A percentile compares a stretch with the other conserved stretches of the same genome.
These are phyloP conservation scores for Pygocentrus nattereri DNA, from an alignment of 2,797 vertebrate species.

Conservation along the genomic window DNA sequence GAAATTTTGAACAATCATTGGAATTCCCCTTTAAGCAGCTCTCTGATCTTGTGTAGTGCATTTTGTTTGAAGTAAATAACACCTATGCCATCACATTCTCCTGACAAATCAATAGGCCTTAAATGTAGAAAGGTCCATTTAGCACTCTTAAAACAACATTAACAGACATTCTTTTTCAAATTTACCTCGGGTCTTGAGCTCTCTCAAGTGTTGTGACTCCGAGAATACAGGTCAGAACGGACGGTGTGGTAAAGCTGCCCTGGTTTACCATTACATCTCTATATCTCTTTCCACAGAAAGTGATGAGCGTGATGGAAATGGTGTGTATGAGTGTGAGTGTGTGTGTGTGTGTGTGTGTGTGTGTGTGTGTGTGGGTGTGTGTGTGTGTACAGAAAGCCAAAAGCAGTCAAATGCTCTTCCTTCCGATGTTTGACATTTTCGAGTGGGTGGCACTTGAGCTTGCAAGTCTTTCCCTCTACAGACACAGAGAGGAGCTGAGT, in stretches of 20 bases:
- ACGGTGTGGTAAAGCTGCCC: conserved; percentile 35
- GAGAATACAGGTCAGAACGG: neutral
- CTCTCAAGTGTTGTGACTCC: neutral
- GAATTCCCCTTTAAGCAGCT: no score
- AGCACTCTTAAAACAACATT: no score
- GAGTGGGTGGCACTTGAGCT: conserved; percentile 53
- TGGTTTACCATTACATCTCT: conserved; percentile 48
- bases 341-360: conserved; percentile 34
- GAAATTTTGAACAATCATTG: no score
- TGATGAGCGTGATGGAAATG: conserved; percentile 61
- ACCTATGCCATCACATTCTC: no score
- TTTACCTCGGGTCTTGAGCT: no score
- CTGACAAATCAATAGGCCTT: no score
- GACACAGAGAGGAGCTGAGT: conserved; percentile 33
- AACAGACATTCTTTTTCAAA: no score
- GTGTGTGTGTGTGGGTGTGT: conserved; percentile 14
- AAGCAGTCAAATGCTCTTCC: conserved; percentile 44
- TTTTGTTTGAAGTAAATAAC: no score
- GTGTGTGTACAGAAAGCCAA: conserved; percentile 26
- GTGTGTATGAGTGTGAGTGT: no score
- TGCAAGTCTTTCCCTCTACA: conserved; percentile 33
- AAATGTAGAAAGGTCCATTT: no score
- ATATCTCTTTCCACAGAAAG: conserved; percentile 51
- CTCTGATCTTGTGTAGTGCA: no score
- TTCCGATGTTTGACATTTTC: conserved; percentile 58